A percentile compares a stretch with the other conserved stretches of the same genome.
These are phyloP conservation scores for Corynorhinus townsendii DNA, from an alignment of 2,113 vertebrate genomes.

Conservation along the genomic window DNA sequence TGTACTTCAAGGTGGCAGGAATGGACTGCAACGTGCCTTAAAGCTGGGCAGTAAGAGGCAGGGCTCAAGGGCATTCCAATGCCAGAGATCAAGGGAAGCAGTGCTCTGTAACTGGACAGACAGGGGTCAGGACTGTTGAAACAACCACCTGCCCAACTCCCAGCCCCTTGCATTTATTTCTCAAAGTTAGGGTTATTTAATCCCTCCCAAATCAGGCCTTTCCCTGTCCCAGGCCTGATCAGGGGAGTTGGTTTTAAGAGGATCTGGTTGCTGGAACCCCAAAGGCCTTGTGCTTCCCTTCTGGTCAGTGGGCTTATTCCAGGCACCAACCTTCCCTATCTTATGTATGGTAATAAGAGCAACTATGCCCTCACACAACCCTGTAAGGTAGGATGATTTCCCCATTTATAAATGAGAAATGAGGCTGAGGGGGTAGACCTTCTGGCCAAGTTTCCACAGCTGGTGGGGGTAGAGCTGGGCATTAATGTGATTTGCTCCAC, in stretches of 20 bases:
- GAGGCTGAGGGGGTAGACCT: neutral
- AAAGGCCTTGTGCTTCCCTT: neutral
- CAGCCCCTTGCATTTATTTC: neutral
- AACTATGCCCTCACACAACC: neutral
- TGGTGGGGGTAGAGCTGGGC: neutral
- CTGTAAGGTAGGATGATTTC: neutral
- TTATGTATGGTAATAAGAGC: neutral
- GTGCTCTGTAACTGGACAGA: neutral
- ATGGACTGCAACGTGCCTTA: neutral
- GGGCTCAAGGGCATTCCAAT: neutral
- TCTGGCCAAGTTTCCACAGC: neutral
- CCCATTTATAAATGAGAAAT: neutral
- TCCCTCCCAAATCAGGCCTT: neutral
- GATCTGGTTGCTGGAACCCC: neutral
- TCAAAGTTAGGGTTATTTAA: neutral
- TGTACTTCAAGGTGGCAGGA: neutral
- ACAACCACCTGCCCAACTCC: neutral
- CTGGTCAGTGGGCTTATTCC: neutral
- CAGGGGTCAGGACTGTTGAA: neutral
- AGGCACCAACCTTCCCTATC: neutral
- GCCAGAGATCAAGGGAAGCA: neutral
- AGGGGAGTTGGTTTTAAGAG: neutral
- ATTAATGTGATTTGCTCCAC: neutral
- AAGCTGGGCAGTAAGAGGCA: neutral
- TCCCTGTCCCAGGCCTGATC: neutral